These are phyloP conservation scores for Ianthella basta DNA, from an alignment of 37 sponge, comb jelly and placozoan species.

Conservation along the genomic window DNA sequence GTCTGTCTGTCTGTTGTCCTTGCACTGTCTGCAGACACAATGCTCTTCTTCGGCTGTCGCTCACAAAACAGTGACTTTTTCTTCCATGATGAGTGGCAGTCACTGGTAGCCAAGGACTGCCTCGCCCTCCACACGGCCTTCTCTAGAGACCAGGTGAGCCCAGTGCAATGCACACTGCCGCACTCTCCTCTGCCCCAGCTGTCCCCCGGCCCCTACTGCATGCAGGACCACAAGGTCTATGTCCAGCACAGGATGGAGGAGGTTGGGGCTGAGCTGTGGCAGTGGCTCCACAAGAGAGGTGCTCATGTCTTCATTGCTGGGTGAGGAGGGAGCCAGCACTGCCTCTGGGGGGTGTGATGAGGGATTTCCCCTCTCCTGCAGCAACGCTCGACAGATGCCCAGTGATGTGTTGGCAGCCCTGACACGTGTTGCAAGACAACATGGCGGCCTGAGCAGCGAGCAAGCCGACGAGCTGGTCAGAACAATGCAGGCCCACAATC, in stretches of 20 bases:
- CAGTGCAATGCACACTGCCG: too few relatives aligned
- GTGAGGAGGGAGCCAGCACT: constrained; percentile 31
- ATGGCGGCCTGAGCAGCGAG: constrained; percentile 42
- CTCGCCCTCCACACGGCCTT: constrained; percentile 87
- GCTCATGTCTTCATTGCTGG: constrained; percentile 92
- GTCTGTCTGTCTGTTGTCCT: too few relatives aligned
- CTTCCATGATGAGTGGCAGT: constrained; percentile 83
- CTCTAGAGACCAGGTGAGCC: constrained; percentile 84
- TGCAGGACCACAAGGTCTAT: constrained; percentile 85
- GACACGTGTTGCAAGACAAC: constrained; percentile 39
- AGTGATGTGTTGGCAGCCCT: constrained; percentile 77
- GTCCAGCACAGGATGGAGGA: constrained; percentile 90
- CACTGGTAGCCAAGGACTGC: constrained; percentile 24
- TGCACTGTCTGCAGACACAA: constrained; percentile 38
- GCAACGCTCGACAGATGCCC: constrained; percentile 93
- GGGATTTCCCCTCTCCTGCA: constrained; percentile 3
- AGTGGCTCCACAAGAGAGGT: constrained; percentile 48
- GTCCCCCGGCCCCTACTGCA: too few relatives aligned
- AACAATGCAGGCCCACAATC: constrained; percentile 45
- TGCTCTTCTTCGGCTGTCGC: constrained; percentile 97
- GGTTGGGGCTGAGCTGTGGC: constrained; percentile 72
- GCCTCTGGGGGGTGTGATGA: not conserved
- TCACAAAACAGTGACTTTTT: constrained; percentile 79
- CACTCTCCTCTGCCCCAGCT: too few relatives aligned
- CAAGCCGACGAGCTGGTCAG: constrained; percentile 63